These are phyloP conservation scores for Brachionichthys hirsutus DNA, from an alignment of 2,113 vertebrate genomes.

Conservation along the genomic window DNA sequence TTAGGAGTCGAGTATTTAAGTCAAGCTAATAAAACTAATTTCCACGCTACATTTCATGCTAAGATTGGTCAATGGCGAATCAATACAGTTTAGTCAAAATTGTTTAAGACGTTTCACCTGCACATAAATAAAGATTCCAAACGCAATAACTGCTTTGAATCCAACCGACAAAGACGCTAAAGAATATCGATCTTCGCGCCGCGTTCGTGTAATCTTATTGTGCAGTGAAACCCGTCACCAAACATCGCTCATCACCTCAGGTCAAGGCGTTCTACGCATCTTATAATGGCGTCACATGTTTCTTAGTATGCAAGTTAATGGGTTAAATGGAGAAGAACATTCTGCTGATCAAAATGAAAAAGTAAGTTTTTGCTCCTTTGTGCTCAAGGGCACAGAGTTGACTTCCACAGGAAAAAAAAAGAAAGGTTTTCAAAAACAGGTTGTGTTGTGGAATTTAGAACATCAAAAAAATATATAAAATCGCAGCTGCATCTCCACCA, in stretches of 20 bases:
- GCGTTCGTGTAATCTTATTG: not conserved
- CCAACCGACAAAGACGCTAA: not conserved
- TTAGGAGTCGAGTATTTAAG: too few species aligned
- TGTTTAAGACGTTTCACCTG: too few species aligned
- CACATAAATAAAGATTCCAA: too few species aligned
- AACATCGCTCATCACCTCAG: slow-evolving; percentile 5
- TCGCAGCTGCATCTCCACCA: too few species aligned
- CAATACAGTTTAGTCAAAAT: too few species aligned
- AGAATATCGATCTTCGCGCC: not conserved
- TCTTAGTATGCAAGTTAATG: not conserved
- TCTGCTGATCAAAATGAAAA: not conserved
- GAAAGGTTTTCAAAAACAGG: not conserved
- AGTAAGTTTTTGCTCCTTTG: not conserved
- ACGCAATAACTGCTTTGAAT: not conserved
- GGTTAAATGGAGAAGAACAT: not conserved
- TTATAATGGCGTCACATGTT: slow-evolving; percentile 1
- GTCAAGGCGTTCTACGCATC: slow-evolving; percentile 10
- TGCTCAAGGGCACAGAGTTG: slow-evolving; percentile 1
- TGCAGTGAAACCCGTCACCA: slow-evolving; percentile 3
- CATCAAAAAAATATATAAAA: not conserved
- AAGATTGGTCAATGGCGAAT: too few species aligned
- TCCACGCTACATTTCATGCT: too few species aligned
- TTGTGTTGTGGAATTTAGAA: not conserved
- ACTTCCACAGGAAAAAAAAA: not conserved
- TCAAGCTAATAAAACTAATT: too few species aligned